Conservation (phyloP, 2,888 invertebrate species). For the Sminthurinus aureus region DNA sequence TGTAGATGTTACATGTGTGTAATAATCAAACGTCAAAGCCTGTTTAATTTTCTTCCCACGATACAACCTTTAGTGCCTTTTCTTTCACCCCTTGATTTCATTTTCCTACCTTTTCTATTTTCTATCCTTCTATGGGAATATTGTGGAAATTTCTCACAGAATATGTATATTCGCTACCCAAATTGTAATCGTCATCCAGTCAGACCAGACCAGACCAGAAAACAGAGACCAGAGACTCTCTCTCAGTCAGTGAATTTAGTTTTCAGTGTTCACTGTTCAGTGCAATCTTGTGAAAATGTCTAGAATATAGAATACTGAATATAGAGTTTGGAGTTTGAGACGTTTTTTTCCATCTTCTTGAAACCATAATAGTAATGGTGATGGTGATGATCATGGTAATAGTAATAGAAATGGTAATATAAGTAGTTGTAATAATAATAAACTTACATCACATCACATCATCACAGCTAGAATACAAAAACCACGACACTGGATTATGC, state of each 20-base stretch:
- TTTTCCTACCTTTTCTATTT: not conserved
- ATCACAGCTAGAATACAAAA: not conserved
- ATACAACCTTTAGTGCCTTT: constrained; percentile 23
- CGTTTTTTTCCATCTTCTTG: too few relatives aligned
- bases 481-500: not conserved
- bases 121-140: constrained; percentile 25
- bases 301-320: too few relatives aligned
- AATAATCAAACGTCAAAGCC: constrained; percentile 15
- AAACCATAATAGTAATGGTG: too few relatives aligned
- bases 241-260: not conserved
- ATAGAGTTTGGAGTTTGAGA: too few relatives aligned
- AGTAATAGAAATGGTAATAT: too few relatives aligned
- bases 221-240: too few relatives aligned
- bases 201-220: too few relatives aligned
- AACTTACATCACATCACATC: not conserved
- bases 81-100: constrained; percentile 27
- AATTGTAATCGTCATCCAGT: not conserved
- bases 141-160: constrained; percentile 23
- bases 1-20: too few relatives aligned
- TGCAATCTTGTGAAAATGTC: not conserved
- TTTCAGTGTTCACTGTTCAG: not conserved
- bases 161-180: not conserved
- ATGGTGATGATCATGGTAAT: too few relatives aligned
- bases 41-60: constrained; percentile 41
- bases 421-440: not conserved